Evolutionary conservation across 2,113 vertebrate genomes (phyloP).

Genomic region (Acinonyx jubatus): DNA sequence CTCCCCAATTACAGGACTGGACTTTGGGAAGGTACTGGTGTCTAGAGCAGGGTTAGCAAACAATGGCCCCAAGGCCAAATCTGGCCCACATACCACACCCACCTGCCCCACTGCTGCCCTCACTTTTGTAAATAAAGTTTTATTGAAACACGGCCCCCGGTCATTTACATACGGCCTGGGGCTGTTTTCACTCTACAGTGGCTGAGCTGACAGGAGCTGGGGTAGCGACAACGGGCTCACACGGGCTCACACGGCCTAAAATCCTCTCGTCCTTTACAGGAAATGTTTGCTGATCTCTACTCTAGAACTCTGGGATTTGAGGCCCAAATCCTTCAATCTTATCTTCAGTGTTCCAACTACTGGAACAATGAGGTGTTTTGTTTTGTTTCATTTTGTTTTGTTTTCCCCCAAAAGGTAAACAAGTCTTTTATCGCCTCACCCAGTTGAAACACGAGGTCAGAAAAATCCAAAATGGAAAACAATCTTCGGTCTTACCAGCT

Average conservation of each 20-base stretch:
- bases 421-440: background rate
- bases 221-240: accelerated
- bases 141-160: background rate
- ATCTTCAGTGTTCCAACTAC: background rate
- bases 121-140: constrained; percentile 6
- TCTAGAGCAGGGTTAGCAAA: background rate
- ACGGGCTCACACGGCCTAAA: background rate
- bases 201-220: background rate
- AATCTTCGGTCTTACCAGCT: background rate
- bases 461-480: background rate
- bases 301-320: background rate
- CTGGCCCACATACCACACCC: background rate
- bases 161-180: background rate
- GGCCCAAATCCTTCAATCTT: background rate
- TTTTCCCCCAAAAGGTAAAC: background rate
- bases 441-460: background rate
- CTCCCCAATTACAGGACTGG: background rate
- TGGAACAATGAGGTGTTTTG: background rate
- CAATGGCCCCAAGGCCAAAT: background rate
- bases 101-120: background rate
- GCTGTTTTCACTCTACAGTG: background rate
- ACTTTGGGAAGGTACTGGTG: no score
- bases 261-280: background rate
- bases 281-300: background rate
- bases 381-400: background rate